Base-by-base conservation (phyloP, 2,113 vertebrate genomes). In the Camelus dromedarius region DNA sequence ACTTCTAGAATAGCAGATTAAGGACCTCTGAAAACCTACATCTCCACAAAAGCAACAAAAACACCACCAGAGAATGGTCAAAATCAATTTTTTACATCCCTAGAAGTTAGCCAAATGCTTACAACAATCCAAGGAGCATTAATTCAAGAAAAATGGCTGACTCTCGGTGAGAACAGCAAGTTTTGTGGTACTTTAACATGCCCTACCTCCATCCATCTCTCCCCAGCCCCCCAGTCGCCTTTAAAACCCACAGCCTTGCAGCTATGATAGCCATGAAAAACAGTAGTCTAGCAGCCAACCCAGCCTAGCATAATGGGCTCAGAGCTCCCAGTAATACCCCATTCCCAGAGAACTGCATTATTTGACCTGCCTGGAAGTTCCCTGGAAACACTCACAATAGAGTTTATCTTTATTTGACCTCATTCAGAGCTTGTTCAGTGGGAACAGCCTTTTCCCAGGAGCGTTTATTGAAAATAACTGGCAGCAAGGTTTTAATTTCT, bases 251-350 rank as follows among this genome's bases (percentile, higher is more conserved):
- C 22, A 76, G 20, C 46, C 32, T 35, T 67, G 32, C 32, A n/a
- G 26, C 11, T 67, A 46, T 52, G 15, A 50, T 52, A 52, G 1
- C 48, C 81, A 50, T 24, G 30, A 85, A 85, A 85, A 67, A 32
- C 20, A 85, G 82, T 26, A 18, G n/a, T 35, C 32, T 35, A 11
- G 30, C 62, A 85, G 22, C 58, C 18, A 64, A 66, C 32, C 22
- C 60, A n/a, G 46, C 52, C 19, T 35, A 35, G 19, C 62, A 84
- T 26, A 50, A 50, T 52, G 30, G 13, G 32, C 62, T 67, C 14
- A 26, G 46, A 52, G 46, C 0, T 0, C 46, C 8, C 32, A 10
- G 1, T 48, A 32, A 32, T 4, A 13, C 13, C 62, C 46, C 46
- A 16, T 67, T 85, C 62, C 46, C 62, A 52, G 32, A 26, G 13